Evolutionary conservation across 2,888 invertebrate species (phyloP).

Genomic region (Rhopalosiphum nymphaeae): DNA sequence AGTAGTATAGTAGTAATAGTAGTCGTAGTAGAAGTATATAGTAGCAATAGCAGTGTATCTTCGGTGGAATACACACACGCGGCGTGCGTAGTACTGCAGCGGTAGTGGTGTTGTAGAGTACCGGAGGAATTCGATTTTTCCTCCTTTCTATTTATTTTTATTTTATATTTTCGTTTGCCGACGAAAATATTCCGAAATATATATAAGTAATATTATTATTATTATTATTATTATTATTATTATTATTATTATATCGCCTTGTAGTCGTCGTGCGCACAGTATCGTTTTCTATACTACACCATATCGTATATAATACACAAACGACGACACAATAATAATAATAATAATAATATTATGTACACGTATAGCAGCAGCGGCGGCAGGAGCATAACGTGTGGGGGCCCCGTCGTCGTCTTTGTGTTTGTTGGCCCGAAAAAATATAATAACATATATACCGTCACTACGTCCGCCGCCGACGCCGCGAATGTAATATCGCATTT

Average conservation of each 20-base stretch:
- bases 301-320: constrained; percentile 4
- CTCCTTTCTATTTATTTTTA: constrained; percentile 23
- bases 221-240: background rate
- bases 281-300: constrained; percentile 12
- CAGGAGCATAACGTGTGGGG: background rate
- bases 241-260: background rate
- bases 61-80: background rate
- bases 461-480: background rate
- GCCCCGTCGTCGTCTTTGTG: background rate
- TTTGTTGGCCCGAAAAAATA: constrained; percentile 37
- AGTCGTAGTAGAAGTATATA: background rate
- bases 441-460: background rate
- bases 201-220: background rate
- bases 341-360: background rate
- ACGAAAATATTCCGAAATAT: constrained; percentile 41
- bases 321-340: background rate
- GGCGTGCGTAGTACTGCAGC: background rate
- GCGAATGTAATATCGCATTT: constrained; percentile 26
- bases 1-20: background rate
- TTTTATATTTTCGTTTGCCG: constrained; percentile 28
- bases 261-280: background rate
- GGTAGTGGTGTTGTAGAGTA: background rate
- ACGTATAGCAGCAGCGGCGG: background rate
- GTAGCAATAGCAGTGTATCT: background rate
- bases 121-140: constrained; percentile 53